Evolutionary conservation across 1,140 invertebrate species (phyloP), one percentile per base, ranked within the genome.

Genomic region (Paralvinella palmiformis): DNA sequence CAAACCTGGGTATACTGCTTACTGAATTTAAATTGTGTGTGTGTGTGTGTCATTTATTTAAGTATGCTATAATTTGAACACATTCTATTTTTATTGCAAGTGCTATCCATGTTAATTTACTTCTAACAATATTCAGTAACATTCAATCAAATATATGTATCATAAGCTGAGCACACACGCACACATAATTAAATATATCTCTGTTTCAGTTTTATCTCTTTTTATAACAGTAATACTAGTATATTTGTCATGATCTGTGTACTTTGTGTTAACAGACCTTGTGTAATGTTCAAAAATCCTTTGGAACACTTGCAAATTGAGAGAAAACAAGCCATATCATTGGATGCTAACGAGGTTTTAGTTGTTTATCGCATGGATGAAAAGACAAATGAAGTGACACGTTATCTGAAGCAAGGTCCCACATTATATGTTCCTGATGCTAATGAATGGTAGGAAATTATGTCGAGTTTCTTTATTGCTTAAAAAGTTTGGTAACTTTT

Each of bases 391-490:
- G 60, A 70, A 31, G 76, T 75, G 15, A 62, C 58, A 17, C 66
- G 73, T 48, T 72, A 76, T 63, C 63, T 75, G 37, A 65, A 72
- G 62, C 73, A 73, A 70, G 75, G 78, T 58, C 76, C 78, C 45
- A 75, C 72, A 13, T 60, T 78, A 17, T 75, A 74, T 64, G 74
- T 77, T 67, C 73, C 72, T 3, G 55, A 68, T 31, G 69, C 75
- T 15, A 74, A 75, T 70, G 75, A 79, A 73, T 79, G 78, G 78
- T 75, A 65, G 68, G 67, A n/a, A n/a, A n/a, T n/a, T n/a, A n/a
- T n/a, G n/a, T n/a, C n/a, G n/a, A n/a, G n/a, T n/a, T n/a, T 58
- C 13, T 60, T 2, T 27, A 45, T 10, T 10, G 50, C 50, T 15
- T 10, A 13, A 10, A 24, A 10, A 53, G 10, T 24, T 24, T 15